Base-by-base conservation (phyloP, 2,888 invertebrate species). In the Perizoma affinitatum region DNA sequence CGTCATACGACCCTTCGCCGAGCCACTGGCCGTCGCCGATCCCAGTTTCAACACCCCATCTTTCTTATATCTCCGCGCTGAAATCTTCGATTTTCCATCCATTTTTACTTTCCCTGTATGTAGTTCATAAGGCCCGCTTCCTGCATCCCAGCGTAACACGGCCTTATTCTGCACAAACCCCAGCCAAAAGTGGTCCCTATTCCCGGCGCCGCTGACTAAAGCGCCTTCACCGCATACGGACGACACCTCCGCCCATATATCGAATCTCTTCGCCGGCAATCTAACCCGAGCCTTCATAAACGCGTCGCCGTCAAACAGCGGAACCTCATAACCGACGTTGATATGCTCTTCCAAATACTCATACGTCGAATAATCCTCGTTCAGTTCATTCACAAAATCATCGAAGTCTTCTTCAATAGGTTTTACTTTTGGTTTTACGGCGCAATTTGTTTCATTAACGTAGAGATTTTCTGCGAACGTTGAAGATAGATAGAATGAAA, bases 181-280 rank as follows among this genome's bases (percentile, higher is more conserved):
- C 51, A 92, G 80, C 91, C 90, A 92, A 65, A 91, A 80, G 78
- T 92, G 88, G 79, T 92, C 92, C 75, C 86, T 86, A 36, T 74
- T 78, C 44, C 92, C 92, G 36, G 86, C 82, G 62, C 88, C 86
- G 70, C 86, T 90, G 52, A 92, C 66, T 63, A 92, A 73, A 43
- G 89, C 81, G 7, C 92, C 92, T 61, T 80, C 78, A 4, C 84
- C 86, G 64, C 92, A 91, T 44, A 88, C 88, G 6, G 87, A 79
- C 5, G 90, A 86, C 35, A 92, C 87, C 69, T 92, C 91, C 8
- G 89, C 90, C 89, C 88, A 89, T 69, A 92, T 87, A 71, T 92
- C 91, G 65, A 92, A 92, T 52, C 84, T 82, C 70, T 90, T 88
- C 52, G 88, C 87, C 2, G 91, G 89, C 65, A 91, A 69, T 63